A percentile compares a stretch with the other conserved stretches of the same genome.
Conservation (phyloP, 2,113 vertebrate species). For the Coryphaenoides rupestris region DNA sequence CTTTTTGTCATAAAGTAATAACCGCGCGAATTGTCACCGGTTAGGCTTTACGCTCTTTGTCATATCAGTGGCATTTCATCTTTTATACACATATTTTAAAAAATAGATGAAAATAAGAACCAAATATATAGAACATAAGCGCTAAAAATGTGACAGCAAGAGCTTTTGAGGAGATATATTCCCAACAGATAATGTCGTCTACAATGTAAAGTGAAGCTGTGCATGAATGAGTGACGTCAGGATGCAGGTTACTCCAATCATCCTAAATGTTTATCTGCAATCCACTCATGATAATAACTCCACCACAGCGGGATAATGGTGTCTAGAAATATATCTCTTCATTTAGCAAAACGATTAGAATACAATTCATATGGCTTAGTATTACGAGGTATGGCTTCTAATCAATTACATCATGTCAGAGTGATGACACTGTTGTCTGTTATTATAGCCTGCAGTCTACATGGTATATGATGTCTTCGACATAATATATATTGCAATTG, state of each 20-base stretch:
- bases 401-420: conserved; percentile 61
- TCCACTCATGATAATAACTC: conserved; percentile 67
- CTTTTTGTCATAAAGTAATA: conserved; percentile 23
- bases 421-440: conserved; percentile 61
- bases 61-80: not conserved
- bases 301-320: conserved; percentile 51
- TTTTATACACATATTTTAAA: not conserved
- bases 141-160: not conserved
- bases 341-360: conserved; percentile 64
- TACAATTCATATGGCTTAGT: conserved; percentile 64
- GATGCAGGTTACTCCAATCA: conserved; percentile 57
- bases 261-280: conserved; percentile 61
- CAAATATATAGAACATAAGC: not conserved
- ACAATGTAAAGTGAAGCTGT: conserved; percentile 18
- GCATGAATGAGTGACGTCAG: conserved; percentile 50
- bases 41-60: conserved; percentile 10
- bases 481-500: not conserved
- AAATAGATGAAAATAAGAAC: not conserved
- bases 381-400: conserved; percentile 45
- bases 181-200: conserved; percentile 18
- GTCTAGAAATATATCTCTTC: conserved; percentile 63
- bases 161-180: conserved; percentile 21
- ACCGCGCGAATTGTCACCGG: conserved; percentile 20
- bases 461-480: conserved; percentile 6
- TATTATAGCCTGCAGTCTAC: conserved; percentile 48